Conservation (phyloP, 2,888 invertebrate genomes). For the Thera britannica region DNA sequence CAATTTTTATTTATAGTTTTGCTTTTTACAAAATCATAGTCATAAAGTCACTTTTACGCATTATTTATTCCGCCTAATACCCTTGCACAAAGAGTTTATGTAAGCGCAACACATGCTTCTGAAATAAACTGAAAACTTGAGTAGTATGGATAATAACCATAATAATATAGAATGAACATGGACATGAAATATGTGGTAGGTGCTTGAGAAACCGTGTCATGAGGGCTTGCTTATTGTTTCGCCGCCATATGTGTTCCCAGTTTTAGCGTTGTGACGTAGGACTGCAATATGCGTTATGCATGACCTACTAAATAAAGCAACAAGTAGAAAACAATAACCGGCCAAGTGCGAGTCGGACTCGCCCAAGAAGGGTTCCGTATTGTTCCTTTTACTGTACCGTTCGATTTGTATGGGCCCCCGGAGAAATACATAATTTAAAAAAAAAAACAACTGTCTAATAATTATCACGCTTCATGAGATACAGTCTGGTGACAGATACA, state of each 20-base stretch:
- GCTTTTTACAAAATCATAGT: too few relatives aligned
- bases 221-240: slow-evolving; percentile 22
- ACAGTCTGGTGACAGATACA: too few relatives aligned
- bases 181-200: not conserved
- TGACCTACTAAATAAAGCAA: slow-evolving; percentile 10
- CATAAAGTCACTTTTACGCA: too few relatives aligned
- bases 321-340: not conserved
- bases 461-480: not conserved
- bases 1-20: too few relatives aligned
- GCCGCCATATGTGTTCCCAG: slow-evolving; percentile 16
- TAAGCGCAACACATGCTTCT: not conserved
- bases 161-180: not conserved
- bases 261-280: slow-evolving; percentile 24
- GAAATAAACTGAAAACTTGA: not conserved
- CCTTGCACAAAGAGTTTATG: not conserved
- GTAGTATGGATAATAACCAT: not conserved
- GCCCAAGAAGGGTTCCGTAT: too few relatives aligned
- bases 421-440: too few relatives aligned
- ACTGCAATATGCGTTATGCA: slow-evolving; percentile 12
- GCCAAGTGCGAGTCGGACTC: too few relatives aligned
- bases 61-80: not conserved
- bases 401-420: too few relatives aligned
- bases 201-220: slow-evolving; percentile 10
- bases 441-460: not conserved
- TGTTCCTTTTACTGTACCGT: too few relatives aligned